Evolutionary conservation across 2,113 vertebrate species (phyloP), one percentile per base, ranked within the genome.

Genomic region (Benitochromis conjunctus): DNA sequence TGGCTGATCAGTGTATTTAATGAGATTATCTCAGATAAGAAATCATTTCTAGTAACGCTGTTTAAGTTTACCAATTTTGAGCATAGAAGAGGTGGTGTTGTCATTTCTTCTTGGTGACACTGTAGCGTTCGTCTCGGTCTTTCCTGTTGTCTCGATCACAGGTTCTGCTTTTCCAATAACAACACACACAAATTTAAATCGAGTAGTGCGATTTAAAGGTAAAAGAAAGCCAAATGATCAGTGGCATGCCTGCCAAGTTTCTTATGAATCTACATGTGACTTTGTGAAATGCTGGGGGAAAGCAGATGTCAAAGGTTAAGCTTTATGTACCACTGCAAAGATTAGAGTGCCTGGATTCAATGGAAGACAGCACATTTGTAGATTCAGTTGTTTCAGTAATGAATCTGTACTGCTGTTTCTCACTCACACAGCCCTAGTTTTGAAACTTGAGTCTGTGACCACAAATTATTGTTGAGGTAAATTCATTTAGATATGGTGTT

Each of bases 241-340:
- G 51, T 7, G 10, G n/a, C 60, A 36, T 64, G 58, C 3, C 31
- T 62, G 60, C 6, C 1, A 62, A 1, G 31, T 34, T 36, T 36
- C 29, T 34, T 69, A 46, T 18, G 41, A 13, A 11, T 71, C 21
- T 0, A 46, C n/a, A 26, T 71, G 41, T 0, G 0, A 5, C 24
- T 24, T 71, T 53, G 51, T 60, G 29, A 34, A 60, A 60, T 34
- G 57, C 57, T 60, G 57, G 0, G 57, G 57, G 16, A 6, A 60
- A 31, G 57, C 57, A 60, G 57, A 60, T 60, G 18, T 60, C 21
- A 48, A 18, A 29, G 38, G 21, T 48, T 48, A 48, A 18, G 13
- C 13, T 71, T 71, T 46, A 71, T 6, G 21, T 18, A 46, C n/a
- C 21, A 26, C 38, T 24, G 7, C 16, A 9, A 19, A 54, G 51